These are phyloP conservation scores for Amblyopsis hoosieri DNA, from an alignment of 2,797 vertebrate species.

Conservation along the genomic window DNA sequence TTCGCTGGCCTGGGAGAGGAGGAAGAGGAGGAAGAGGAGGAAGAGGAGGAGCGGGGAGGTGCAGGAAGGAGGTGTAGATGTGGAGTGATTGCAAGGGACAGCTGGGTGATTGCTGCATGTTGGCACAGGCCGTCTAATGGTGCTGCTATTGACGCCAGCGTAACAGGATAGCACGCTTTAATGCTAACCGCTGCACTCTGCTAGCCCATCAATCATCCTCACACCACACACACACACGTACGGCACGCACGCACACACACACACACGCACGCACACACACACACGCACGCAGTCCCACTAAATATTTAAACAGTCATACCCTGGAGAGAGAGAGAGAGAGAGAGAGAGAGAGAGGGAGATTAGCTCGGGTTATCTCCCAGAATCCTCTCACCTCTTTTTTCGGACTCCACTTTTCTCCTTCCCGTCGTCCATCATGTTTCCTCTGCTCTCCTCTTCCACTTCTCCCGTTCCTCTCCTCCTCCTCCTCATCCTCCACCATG, in stretches of 20 bases:
- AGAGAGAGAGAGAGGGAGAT: slow-evolving; percentile 1
- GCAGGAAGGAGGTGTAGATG: no score
- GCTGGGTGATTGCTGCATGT: slow-evolving; percentile 9
- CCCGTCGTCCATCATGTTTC: slow-evolving; percentile 4
- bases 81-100: slow-evolving; percentile 10
- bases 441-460: background rate
- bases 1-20: no score
- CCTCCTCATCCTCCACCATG: background rate
- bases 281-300: slow-evolving; percentile 7
- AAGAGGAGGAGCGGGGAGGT: slow-evolving; percentile 20
- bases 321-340: slow-evolving; percentile 2
- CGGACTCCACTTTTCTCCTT: background rate
- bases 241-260: background rate
- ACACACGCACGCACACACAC: slow-evolving; percentile 13
- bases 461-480: background rate
- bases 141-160: slow-evolving; percentile 41
- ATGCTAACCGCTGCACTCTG: slow-evolving; percentile 59
- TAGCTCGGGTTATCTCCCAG: background rate
- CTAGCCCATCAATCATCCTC: slow-evolving; percentile 46
- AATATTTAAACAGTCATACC: slow-evolving; percentile 8
- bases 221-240: slow-evolving; percentile 11
- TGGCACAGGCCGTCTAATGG: slow-evolving; percentile 19
- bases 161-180: slow-evolving; percentile 46
- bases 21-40: background rate
- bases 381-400: background rate